phyloP scores from a whole-genome alignment of 2,888 invertebrate species.

The Labia minor region DNA sequence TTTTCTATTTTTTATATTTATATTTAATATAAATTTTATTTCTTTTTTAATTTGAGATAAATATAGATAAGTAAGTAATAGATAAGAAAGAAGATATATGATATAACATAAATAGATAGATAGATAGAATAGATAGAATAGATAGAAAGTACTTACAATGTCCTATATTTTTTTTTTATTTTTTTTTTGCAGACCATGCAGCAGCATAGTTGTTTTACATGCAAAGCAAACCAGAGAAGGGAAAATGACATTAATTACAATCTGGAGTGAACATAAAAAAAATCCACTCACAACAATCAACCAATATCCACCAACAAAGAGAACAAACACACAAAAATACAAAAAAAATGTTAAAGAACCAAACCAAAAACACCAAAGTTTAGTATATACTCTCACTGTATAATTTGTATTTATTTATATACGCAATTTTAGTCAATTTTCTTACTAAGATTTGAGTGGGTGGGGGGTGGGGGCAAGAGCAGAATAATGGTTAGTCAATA shows the following conservation, averaged over 20 bases:
- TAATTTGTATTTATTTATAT: neutral
- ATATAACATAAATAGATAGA: neutral
- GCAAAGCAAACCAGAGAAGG: constrained; percentile 28
- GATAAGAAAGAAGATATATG: neutral
- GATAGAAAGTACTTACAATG: constrained; percentile 29
- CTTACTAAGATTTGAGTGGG: too few species aligned
- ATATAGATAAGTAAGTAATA: too few species aligned
- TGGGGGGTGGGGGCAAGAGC: too few species aligned
- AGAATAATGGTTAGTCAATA: too few species aligned
- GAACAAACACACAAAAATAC: neutral
- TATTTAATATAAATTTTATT: too few species aligned
- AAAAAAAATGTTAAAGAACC: neutral
- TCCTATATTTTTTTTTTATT: too few species aligned
- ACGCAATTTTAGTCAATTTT: too few species aligned
- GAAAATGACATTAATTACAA: constrained; percentile 28
- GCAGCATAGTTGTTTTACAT: constrained; percentile 25
- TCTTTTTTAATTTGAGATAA: too few species aligned
- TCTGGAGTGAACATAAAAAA: constrained; percentile 21
- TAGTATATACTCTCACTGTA: too few species aligned
- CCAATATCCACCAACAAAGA: neutral
- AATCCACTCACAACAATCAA: neutral
- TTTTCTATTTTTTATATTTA: too few species aligned
- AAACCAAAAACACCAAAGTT: too few species aligned
- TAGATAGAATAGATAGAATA: too few species aligned
- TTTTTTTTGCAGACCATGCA: constrained; percentile 28